Conservation (phyloP, 2,113 vertebrate genomes). For the Rhadina sibilatrix region DNA sequence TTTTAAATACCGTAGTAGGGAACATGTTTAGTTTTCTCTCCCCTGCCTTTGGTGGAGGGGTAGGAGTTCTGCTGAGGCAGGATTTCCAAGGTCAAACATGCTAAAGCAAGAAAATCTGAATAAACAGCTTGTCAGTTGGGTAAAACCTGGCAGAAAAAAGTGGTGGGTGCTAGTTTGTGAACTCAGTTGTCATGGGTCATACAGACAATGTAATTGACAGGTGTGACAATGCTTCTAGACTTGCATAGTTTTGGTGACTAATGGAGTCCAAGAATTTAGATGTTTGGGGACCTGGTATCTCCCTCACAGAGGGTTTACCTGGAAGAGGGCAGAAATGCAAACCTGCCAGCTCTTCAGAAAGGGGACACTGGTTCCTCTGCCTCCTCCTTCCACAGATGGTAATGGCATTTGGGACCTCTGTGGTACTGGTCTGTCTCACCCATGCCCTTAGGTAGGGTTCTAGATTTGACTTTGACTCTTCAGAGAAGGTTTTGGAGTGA, state of each 20-base stretch:
- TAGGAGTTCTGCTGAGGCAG: background rate
- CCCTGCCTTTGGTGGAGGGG: too few relatives aligned
- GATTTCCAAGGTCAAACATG: background rate
- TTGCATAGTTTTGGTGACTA: background rate
- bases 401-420: background rate
- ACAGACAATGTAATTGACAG: background rate
- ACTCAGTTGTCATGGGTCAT: fast-evolving
- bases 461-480: background rate
- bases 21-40: background rate
- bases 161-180: background rate
- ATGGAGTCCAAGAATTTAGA: background rate
- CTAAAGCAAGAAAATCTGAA: background rate
- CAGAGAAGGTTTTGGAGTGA: background rate
- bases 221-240: background rate
- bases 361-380: background rate
- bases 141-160: background rate
- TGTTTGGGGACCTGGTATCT: background rate
- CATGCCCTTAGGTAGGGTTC: background rate
- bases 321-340: background rate
- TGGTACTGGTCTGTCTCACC: background rate
- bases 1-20: background rate
- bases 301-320: background rate
- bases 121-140: background rate
- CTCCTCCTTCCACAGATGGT: background rate
- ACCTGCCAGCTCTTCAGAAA: background rate